These are phyloP conservation scores for Lutjanus argentimaculatus DNA, from an alignment of 2,797 vertebrate species.

Conservation along the genomic window DNA sequence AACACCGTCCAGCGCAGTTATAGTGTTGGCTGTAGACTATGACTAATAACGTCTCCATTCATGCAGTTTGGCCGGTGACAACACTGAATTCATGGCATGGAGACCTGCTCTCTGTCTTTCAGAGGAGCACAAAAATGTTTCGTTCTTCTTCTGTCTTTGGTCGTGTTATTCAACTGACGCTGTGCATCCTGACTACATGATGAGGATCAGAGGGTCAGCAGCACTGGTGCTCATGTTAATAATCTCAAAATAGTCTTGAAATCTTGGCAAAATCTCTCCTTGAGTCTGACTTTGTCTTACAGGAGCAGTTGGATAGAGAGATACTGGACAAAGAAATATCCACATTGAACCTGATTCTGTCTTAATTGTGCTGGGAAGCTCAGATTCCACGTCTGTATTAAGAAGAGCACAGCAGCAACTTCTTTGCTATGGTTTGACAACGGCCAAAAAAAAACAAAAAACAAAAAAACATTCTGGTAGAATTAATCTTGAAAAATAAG, in stretches of 20 bases:
- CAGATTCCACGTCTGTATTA: too few species aligned
- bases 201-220: conserved; percentile 34
- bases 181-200: conserved; percentile 13
- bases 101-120: conserved; percentile 5
- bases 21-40: conserved; percentile 22
- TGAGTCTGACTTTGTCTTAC: not conserved
- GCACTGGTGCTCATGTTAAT: conserved; percentile 11
- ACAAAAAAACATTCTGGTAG: too few species aligned
- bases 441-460: too few species aligned
- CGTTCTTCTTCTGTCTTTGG: conserved; percentile 4
- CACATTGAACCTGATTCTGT: too few species aligned
- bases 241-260: conserved; percentile 30
- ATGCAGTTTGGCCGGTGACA: conserved; percentile 27
- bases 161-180: conserved; percentile 15
- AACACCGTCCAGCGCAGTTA: conserved; percentile 23
- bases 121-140: conserved; percentile 22
- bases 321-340: too few species aligned
- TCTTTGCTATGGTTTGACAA: too few species aligned
- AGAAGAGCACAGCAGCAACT: too few species aligned
- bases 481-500: too few species aligned
- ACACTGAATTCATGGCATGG: conserved; percentile 14
- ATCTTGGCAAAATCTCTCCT: conserved; percentile 25
- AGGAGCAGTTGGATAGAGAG: not conserved
- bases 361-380: too few species aligned
- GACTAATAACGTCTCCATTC: conserved; percentile 55